Evolutionary conservation across 1,140 invertebrate genomes (phyloP).

Genomic region (Argopecten irradians): DNA sequence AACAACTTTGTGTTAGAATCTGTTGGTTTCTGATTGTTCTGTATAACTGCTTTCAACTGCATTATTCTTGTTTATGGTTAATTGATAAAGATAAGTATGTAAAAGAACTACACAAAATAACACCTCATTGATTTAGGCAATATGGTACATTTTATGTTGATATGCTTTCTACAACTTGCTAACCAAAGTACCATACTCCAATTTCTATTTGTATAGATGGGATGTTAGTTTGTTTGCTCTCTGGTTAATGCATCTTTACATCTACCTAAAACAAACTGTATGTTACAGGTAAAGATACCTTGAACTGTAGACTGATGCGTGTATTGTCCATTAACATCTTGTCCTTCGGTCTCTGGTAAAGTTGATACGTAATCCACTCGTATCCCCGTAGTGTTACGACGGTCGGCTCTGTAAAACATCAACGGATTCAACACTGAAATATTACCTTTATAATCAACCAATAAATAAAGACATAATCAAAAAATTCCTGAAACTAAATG

Average conservation of each 20-base stretch:
- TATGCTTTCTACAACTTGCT: not conserved
- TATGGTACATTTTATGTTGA: no score
- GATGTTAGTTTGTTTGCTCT: not conserved
- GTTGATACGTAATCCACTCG: constrained; percentile 93
- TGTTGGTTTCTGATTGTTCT: no score
- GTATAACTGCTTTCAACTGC: no score
- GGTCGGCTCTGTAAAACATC: constrained; percentile 84
- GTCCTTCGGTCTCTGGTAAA: constrained; percentile 92
- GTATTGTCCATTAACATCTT: constrained; percentile 90
- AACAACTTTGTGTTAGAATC: no score
- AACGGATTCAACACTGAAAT: not conserved
- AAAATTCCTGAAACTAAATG: not conserved
- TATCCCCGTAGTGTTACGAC: constrained; percentile 91
- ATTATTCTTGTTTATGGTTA: no score
- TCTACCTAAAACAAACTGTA: not conserved
- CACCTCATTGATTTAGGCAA: no score
- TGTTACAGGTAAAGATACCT: constrained; percentile 79
- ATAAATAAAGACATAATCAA: not conserved
- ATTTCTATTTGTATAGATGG: not conserved
- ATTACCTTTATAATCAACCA: not conserved
- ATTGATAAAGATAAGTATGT: no score
- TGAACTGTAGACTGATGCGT: constrained; percentile 91
- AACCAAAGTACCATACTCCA: not conserved
- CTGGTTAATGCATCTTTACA: not conserved
- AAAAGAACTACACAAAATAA: no score